Evolutionary conservation across 2,888 invertebrate species (phyloP).

Genomic region (Patella caerulea): DNA sequence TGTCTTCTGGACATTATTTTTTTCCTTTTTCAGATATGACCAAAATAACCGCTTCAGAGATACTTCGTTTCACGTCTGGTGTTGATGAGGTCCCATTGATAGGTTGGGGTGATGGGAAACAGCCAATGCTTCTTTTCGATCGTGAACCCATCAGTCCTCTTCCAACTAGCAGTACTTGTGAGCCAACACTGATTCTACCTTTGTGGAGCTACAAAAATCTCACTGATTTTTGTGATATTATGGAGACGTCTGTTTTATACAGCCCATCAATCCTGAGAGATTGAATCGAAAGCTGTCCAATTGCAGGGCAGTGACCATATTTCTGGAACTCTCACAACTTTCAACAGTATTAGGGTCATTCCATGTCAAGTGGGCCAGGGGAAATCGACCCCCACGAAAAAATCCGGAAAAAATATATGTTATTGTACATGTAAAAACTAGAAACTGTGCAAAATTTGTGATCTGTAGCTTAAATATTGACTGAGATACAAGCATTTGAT

Average conservation of each 20-base stretch:
- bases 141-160: not conserved
- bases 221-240: not conserved
- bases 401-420: no score
- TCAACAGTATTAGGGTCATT: no score
- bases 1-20: not conserved
- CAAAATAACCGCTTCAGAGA: not conserved
- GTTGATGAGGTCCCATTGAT: not conserved
- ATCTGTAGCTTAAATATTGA: no score
- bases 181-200: not conserved
- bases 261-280: not conserved
- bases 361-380: no score
- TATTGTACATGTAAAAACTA: no score
- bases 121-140: not conserved
- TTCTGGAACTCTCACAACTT: no score
- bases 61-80: not conserved
- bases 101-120: not conserved
- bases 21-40: not conserved
- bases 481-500: no score
- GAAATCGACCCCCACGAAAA: no score
- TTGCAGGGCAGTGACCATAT: no score
- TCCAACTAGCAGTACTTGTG: not conserved
- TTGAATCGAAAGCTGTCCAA: no score
- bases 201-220: not conserved
- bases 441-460: no score
- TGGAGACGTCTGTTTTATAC: not conserved